These are phyloP conservation scores for Denticeps clupeoides DNA, from an alignment of 2,797 vertebrate genomes.

Conservation along the genomic window DNA sequence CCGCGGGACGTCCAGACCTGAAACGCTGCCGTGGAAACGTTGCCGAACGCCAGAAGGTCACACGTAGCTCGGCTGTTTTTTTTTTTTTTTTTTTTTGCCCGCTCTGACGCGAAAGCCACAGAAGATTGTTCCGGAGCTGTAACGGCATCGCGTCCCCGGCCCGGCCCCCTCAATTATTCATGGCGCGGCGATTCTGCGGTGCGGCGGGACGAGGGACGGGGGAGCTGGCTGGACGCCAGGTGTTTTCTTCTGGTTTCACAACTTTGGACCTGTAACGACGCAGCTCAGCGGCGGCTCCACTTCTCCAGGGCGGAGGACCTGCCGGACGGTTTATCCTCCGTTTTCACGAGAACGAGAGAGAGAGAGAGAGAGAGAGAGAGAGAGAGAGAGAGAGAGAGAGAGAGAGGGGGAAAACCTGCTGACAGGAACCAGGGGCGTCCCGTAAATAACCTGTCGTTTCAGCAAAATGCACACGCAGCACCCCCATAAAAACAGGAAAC, in stretches of 20 bases:
- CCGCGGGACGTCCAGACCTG: no score
- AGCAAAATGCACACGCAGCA: slow-evolving; percentile 4
- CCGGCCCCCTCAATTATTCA: slow-evolving; percentile 19
- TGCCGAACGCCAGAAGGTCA: no score
- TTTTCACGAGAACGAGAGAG: no score
- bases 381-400: slow-evolving; percentile 3
- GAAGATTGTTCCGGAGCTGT: slow-evolving; percentile 10
- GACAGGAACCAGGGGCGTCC: slow-evolving; percentile 6
- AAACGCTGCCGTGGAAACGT: no score
- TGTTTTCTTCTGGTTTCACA: slow-evolving; percentile 2
- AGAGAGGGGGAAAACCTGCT: background rate
- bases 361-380: slow-evolving; percentile 10
- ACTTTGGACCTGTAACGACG: no score
- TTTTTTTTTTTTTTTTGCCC: no score
- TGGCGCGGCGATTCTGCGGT: background rate
- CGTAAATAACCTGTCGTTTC: slow-evolving; percentile 10
- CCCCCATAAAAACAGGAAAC: slow-evolving; percentile 5
- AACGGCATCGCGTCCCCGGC: slow-evolving; percentile 12
- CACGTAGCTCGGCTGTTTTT: no score
- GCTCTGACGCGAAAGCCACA: no score
- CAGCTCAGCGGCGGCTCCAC: no score
- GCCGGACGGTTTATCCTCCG: no score
- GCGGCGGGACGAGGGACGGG: background rate
- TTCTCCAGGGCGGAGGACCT: no score
- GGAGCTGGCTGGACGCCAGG: background rate